Conservation (phyloP, 2,113 vertebrate genomes). For the Emydura subglobosa region DNA sequence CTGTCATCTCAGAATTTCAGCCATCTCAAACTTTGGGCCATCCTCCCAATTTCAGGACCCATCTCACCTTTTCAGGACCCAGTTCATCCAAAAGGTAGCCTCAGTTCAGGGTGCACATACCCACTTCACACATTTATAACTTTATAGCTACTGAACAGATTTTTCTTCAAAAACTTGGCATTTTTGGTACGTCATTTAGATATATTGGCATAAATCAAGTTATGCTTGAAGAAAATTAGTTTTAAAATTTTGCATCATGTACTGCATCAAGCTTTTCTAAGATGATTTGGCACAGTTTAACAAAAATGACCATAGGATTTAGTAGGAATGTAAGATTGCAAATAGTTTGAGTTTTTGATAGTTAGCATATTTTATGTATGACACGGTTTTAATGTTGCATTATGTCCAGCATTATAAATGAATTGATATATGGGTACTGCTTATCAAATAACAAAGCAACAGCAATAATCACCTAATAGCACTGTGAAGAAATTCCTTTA, state of each 20-base stretch:
- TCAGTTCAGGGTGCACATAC: background rate
- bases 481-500: background rate
- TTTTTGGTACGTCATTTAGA: background rate
- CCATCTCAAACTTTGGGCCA: background rate
- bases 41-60: background rate
- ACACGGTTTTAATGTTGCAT: background rate
- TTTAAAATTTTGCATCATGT: background rate
- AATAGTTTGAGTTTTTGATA: rapidly evolving
- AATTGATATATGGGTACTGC: rapidly evolving
- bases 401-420: background rate
- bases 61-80: background rate
- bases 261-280: background rate
- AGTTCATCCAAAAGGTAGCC: background rate
- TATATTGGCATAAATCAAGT: background rate
- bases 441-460: background rate
- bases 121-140: background rate
- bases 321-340: background rate
- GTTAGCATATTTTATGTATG: rapidly evolving
- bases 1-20: too few species aligned
- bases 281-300: background rate
- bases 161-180: background rate
- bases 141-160: background rate
- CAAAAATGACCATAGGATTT: background rate
- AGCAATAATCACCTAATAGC: background rate
- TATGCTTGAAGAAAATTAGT: background rate